These are phyloP conservation scores for Epinephelus fuscoguttatus DNA, from an alignment of 2,113 vertebrate genomes.

Conservation along the genomic window DNA sequence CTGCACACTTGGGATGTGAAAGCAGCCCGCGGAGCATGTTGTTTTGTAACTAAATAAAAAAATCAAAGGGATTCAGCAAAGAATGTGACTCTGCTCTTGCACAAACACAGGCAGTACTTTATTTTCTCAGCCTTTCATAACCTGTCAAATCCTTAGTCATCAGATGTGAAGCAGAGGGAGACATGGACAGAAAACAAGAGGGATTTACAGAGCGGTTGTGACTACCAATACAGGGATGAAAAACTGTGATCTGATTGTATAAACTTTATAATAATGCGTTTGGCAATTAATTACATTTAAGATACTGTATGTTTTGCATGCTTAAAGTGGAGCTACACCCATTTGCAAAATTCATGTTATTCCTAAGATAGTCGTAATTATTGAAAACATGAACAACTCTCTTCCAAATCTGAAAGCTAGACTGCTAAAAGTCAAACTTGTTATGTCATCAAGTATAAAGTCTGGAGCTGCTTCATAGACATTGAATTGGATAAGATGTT, in stretches of 20 bases:
- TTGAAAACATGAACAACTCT: too few relatives aligned
- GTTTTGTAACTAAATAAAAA: not conserved
- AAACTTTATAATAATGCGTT: not conserved
- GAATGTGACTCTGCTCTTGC: slow-evolving; percentile 38
- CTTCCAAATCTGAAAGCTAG: too few relatives aligned
- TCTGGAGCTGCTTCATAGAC: too few relatives aligned
- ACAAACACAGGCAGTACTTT: not conserved
- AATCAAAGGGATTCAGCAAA: slow-evolving; percentile 17
- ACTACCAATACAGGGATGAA: not conserved
- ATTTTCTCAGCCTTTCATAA: slow-evolving; percentile 40
- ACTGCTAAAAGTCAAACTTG: too few relatives aligned
- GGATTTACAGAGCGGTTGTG: not conserved
- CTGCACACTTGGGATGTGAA: not conserved
- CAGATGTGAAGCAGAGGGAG: slow-evolving; percentile 20
- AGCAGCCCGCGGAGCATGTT: not conserved
- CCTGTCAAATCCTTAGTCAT: slow-evolving; percentile 42
- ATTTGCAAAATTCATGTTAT: too few relatives aligned
- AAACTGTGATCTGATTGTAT: not conserved
- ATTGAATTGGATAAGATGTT: too few relatives aligned
- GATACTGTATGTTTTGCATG: not conserved
- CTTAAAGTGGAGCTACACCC: too few relatives aligned
- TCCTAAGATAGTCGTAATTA: too few relatives aligned
- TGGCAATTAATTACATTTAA: not conserved
- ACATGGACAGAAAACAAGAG: not conserved
- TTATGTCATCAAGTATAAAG: too few relatives aligned